Evolutionary conservation across 30 jellyfish, hydroid and myxozoan genomes (phyloP).

Genomic region (Cassiopea xamachana): DNA sequence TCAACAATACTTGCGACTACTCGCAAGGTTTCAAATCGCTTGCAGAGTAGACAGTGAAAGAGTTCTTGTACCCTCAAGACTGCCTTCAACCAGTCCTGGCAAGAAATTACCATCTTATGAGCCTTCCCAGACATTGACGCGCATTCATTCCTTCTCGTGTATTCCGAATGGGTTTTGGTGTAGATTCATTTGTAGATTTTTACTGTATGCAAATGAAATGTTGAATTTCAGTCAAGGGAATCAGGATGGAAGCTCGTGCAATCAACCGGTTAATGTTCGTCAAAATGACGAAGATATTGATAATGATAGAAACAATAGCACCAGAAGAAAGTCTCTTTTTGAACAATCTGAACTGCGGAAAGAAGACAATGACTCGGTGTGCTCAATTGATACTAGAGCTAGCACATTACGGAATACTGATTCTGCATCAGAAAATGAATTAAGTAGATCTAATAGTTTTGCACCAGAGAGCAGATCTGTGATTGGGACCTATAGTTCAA

Average conservation of each 20-base stretch:
- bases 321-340: neutral
- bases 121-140: too few species aligned
- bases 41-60: too few species aligned
- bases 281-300: neutral
- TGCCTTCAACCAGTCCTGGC: too few species aligned
- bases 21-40: too few species aligned
- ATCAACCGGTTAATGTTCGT: neutral
- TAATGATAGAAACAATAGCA: neutral
- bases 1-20: conserved; percentile 81
- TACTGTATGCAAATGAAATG: conserved; percentile 81
- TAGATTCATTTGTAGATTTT: conserved; percentile 85
- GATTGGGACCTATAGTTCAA: neutral
- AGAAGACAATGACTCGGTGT: neutral
- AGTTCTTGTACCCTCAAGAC: too few species aligned
- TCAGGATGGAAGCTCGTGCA: neutral
- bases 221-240: conserved; percentile 29
- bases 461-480: neutral
- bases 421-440: neutral
- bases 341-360: neutral
- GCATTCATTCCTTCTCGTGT: too few species aligned
- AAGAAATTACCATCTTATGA: too few species aligned
- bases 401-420: neutral
- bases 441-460: neutral
- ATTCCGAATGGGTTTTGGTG: conserved; percentile 97
- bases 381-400: neutral